Evolutionary conservation across 1,140 invertebrate species (phyloP).

Genomic region (Drosophila ohnishii): DNA sequence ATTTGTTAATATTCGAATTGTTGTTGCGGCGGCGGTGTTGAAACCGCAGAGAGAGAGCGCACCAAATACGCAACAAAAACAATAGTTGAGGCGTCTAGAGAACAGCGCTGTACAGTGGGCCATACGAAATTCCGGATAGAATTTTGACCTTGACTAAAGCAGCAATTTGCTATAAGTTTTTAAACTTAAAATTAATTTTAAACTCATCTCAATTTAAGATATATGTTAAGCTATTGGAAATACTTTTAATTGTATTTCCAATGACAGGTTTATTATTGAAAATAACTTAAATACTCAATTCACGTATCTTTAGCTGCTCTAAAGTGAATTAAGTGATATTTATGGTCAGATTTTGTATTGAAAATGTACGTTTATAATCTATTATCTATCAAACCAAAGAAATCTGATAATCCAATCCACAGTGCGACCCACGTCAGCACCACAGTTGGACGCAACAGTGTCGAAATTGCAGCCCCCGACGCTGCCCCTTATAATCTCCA

Average conservation of each 20-base stretch:
- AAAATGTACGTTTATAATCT: neutral
- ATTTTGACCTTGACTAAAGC: slow-evolving; percentile 16
- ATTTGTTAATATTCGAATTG: slow-evolving; percentile 80
- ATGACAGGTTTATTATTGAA: neutral
- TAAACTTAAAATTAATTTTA: neutral
- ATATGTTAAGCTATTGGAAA: neutral
- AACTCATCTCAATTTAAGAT: neutral
- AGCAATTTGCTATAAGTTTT: neutral
- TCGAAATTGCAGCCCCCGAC: slow-evolving; percentile 55
- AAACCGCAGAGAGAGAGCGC: slow-evolving; percentile 57
- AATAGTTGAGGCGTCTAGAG: slow-evolving; percentile 18
- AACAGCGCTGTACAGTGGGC: slow-evolving; percentile 30
- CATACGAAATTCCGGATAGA: neutral
- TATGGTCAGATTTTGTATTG: neutral
- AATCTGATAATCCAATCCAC: slow-evolving; percentile 3
- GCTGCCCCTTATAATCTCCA: slow-evolving; percentile 7
- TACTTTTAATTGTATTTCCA: too few species aligned
- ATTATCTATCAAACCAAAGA: too few species aligned
- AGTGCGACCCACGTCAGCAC: slow-evolving; percentile 24
- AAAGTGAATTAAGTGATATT: neutral
- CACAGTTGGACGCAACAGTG: slow-evolving; percentile 68
- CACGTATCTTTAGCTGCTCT: neutral
- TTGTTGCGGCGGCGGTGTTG: slow-evolving; percentile 60
- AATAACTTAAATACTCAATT: neutral
- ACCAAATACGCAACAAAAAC: slow-evolving; percentile 57